Percentiles rank a stretch among this genome's conserved stretches.
Evolutionary conservation across 1,140 invertebrate species (phyloP).

Genomic region (Nephila pilipes): DNA sequence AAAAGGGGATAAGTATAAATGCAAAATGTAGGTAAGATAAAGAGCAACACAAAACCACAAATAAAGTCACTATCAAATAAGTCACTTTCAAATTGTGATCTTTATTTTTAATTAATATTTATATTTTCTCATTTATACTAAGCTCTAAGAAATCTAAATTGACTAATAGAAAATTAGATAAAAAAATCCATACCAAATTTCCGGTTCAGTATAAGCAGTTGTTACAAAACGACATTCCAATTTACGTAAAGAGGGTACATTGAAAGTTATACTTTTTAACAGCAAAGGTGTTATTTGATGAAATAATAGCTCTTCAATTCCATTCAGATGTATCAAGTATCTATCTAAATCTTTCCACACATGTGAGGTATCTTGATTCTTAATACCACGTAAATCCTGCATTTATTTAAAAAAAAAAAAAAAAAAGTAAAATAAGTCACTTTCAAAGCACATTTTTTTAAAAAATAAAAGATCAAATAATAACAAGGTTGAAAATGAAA

Average conservation of each 20-base stretch:
- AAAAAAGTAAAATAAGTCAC: no score
- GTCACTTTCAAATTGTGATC: no score
- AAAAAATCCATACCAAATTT: slow-evolving; percentile 53
- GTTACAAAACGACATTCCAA: slow-evolving; percentile 52
- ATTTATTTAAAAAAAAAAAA: neutral
- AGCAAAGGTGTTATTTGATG: slow-evolving; percentile 46
- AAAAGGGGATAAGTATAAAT: no score
- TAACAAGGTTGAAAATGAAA: neutral
- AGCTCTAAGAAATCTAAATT: no score
- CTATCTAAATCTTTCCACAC: neutral
- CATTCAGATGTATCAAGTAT: neutral
- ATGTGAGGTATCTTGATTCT: neutral
- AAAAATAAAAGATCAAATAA: slow-evolving; percentile 32
- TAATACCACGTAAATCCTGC: slow-evolving; percentile 51
- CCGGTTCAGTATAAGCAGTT: slow-evolving; percentile 25
- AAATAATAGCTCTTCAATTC: slow-evolving; percentile 41
- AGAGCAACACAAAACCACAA: no score
- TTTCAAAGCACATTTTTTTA: no score
- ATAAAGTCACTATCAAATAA: no score
- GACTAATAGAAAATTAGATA: neutral
- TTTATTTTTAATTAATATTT: no score
- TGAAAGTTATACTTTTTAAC: neutral
- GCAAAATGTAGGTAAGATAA: no score
- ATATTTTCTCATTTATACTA: no score
- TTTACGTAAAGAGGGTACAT: slow-evolving; percentile 22